Evolutionary conservation across 2,113 vertebrate species (phyloP).

Genomic region (Pseudolaguvia tuberculata): DNA sequence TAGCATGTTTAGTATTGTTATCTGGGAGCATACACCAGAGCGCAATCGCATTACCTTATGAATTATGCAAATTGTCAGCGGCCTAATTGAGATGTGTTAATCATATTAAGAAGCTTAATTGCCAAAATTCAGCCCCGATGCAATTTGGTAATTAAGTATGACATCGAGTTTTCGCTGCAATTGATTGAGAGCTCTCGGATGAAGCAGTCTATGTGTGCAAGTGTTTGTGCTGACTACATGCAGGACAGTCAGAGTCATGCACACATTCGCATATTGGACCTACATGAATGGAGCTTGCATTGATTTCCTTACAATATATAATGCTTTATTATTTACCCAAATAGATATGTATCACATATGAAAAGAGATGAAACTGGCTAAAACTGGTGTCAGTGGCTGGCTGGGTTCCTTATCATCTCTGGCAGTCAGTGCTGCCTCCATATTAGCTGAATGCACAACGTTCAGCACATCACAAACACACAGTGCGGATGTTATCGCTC

Average conservation of each 20-base stretch:
- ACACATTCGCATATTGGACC: background rate
- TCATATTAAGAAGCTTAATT: constrained; percentile 99
- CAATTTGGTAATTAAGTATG: constrained; percentile 96
- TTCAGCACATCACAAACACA: constrained; percentile 19
- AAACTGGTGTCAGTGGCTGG: constrained; percentile 21
- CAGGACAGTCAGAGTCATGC: background rate
- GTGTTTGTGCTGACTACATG: constrained; percentile 4
- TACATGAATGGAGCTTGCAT: background rate
- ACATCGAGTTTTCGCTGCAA: constrained; percentile 75
- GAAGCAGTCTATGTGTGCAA: constrained; percentile 21
- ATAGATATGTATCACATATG: constrained; percentile 18
- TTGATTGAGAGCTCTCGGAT: constrained; percentile 46
- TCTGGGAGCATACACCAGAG: constrained; percentile 84
- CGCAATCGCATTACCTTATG: constrained; percentile 90
- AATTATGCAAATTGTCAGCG: constrained; percentile 98
- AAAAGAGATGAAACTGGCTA: constrained; percentile 24
- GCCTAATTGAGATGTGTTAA: constrained; percentile 94
- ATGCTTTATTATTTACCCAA: background rate
- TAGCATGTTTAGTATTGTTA: constrained; percentile 67
- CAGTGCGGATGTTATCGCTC: constrained; percentile 40
- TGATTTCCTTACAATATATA: background rate
- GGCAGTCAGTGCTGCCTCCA: background rate
- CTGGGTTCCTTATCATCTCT: constrained; percentile 26
- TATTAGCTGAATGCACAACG: constrained; percentile 37
- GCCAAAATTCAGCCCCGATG: constrained; percentile 94